These are phyloP conservation scores for Lysandra coridon DNA, from an alignment of 2,888 invertebrate species.

Conservation along the genomic window DNA sequence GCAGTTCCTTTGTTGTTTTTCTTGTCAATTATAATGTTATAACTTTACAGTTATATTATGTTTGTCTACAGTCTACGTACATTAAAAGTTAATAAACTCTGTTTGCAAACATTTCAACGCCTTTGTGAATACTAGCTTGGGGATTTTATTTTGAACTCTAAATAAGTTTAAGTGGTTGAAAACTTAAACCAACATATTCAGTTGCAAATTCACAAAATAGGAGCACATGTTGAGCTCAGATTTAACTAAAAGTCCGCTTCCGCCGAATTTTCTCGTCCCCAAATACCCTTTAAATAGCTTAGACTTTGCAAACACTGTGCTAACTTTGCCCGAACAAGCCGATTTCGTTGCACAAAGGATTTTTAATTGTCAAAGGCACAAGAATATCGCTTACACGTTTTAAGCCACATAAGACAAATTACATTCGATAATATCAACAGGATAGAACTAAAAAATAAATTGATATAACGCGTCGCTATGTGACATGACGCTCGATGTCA, in stretches of 20 bases:
- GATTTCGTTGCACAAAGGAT: constrained; percentile 3
- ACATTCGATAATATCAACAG: too few relatives aligned
- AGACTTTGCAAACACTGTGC: not conserved
- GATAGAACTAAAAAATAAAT: too few relatives aligned
- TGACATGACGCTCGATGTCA: too few relatives aligned
- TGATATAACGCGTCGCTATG: too few relatives aligned
- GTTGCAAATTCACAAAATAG: constrained; percentile 8
- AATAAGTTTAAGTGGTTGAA: not conserved
- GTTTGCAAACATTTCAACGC: not conserved
- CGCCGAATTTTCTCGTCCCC: constrained; percentile 11
- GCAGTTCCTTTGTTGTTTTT: too few relatives aligned
- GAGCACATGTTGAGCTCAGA: not conserved
- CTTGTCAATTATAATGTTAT: too few relatives aligned
- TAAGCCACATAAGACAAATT: not conserved
- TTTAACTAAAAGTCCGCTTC: constrained; percentile 21
- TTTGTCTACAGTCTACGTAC: too few relatives aligned
- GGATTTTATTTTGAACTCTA: not conserved
- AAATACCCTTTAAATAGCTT: not conserved
- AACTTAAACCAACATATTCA: not conserved
- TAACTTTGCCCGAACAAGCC: not conserved
- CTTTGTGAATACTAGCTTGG: not conserved
- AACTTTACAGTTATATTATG: too few relatives aligned
- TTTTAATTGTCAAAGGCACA: constrained; percentile 4
- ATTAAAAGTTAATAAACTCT: not conserved
- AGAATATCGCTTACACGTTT: not conserved